Evolutionary conservation across 2,113 vertebrate genomes (phyloP).

Genomic region (Hydrolagus affinis): DNA sequence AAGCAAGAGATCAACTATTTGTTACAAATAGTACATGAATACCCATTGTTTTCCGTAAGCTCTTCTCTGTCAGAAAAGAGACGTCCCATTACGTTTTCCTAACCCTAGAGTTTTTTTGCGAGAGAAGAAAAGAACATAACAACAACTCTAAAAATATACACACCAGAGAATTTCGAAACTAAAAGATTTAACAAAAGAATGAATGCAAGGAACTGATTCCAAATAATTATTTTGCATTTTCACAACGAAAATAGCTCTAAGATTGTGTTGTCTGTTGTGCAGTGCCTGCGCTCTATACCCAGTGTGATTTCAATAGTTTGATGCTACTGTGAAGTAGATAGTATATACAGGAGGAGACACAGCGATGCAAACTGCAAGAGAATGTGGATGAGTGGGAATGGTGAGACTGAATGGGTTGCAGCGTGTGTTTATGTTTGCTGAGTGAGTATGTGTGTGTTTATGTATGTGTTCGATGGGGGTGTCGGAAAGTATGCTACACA

Average conservation of each 20-base stretch:
- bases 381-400: background rate
- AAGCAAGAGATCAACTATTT: conserved; percentile 69
- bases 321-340: background rate
- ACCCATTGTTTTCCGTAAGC: conserved; percentile 46
- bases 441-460: background rate
- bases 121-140: conserved; percentile 12
- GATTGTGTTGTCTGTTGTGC: background rate
- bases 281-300: background rate
- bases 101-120: conserved; percentile 35
- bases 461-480: background rate
- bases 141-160: conserved; percentile 91
- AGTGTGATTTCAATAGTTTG: background rate
- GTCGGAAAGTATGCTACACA: background rate
- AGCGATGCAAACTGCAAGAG: background rate
- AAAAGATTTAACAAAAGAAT: conserved; percentile 53
- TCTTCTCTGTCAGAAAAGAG: conserved; percentile 53
- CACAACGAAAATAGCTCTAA: no score
- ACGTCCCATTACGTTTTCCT: conserved; percentile 58
- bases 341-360: background rate
- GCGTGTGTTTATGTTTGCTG: background rate
- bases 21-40: conserved; percentile 74
- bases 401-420: background rate
- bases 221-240: conserved; percentile 66
- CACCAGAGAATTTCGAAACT: conserved; percentile 55
- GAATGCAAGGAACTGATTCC: conserved; percentile 51